Conservation (phyloP, 2,113 vertebrate genomes). For the Macrotus californicus region DNA sequence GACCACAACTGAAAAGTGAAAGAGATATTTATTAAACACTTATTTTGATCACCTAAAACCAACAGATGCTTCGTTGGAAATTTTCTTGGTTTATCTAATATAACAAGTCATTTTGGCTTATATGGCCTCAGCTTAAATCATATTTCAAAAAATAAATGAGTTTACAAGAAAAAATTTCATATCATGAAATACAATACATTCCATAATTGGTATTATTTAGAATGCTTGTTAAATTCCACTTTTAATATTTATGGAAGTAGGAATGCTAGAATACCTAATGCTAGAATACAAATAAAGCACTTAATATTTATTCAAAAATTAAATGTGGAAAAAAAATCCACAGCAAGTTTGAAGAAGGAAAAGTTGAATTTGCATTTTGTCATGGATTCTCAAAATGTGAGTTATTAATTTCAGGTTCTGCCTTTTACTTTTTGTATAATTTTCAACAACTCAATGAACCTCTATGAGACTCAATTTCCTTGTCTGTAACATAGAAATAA, state of each 20-base stretch:
- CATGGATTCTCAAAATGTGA: not conserved
- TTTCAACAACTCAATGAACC: not conserved
- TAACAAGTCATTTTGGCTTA: not conserved
- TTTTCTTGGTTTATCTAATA: not conserved
- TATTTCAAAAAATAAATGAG: not conserved
- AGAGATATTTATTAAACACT: not conserved
- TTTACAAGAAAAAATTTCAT: not conserved
- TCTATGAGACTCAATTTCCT: slow-evolving; percentile 9
- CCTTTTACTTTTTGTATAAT: not conserved
- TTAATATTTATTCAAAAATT: slow-evolving; percentile 2
- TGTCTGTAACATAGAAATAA: not conserved
- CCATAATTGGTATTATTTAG: not conserved
- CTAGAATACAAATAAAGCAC: not conserved
- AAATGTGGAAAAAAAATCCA: not conserved
- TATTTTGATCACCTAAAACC: not conserved
- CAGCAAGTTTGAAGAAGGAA: not conserved
- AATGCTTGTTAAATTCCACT: not conserved
- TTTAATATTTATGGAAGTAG: not conserved
- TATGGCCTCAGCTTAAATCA: not conserved
- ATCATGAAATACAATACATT: not conserved
- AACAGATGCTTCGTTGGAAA: not conserved
- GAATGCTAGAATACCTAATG: not conserved
- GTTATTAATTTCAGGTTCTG: not conserved
- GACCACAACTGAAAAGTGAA: not conserved
- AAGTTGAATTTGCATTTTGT: not conserved